A percentile compares a stretch with the other conserved stretches of the same genome.
Conservation (phyloP, 2,113 vertebrate species). For the Mustela nigripes region DNA sequence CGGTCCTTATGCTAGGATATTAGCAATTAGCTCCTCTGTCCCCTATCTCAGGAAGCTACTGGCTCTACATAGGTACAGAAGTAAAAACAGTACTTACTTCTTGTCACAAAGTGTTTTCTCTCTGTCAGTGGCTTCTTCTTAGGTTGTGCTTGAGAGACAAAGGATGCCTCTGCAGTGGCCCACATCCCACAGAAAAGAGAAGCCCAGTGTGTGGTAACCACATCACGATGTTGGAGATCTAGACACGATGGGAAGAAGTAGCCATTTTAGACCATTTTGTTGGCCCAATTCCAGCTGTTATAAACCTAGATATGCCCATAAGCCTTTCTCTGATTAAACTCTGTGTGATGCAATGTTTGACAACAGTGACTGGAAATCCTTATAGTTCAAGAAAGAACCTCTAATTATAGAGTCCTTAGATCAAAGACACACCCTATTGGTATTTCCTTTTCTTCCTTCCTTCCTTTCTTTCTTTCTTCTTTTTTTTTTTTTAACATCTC, state of each 20-base stretch:
- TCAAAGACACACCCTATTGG: not conserved
- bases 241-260: not conserved
- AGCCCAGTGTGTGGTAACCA: not conserved
- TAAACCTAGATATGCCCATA: not conserved
- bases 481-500: not conserved
- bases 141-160: not conserved
- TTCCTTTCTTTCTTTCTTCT: fast-evolving
- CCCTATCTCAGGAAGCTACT: not conserved
- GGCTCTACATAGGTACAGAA: not conserved
- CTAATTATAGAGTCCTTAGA: not conserved
- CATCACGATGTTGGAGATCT: not conserved
- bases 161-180: not conserved
- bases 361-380: not conserved
- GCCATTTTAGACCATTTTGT: not conserved
- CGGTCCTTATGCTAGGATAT: not conserved
- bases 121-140: not conserved
- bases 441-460: too few relatives aligned
- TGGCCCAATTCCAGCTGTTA: not conserved
- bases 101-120: not conserved
- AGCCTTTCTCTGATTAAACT: not conserved
- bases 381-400: not conserved
- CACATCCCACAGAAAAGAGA: not conserved
- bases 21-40: not conserved
- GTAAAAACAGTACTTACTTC: not conserved
- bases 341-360: not conserved